Conservation (phyloP, 2,797 vertebrate species). For the Megalops cyprinoides region DNA sequence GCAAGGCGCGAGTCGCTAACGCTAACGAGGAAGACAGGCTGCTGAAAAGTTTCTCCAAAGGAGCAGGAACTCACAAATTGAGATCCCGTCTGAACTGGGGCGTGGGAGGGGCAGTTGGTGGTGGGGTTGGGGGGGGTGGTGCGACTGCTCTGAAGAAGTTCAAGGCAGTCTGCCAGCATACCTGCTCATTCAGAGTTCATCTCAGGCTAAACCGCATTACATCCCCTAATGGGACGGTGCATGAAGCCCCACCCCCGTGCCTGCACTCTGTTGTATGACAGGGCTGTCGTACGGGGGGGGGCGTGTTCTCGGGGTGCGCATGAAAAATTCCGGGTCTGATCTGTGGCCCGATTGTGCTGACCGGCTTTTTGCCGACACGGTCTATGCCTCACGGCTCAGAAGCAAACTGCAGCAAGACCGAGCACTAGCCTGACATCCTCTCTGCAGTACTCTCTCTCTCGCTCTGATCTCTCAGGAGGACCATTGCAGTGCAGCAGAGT, state of each 20-base stretch:
- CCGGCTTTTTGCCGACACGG: neutral
- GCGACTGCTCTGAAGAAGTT: neutral
- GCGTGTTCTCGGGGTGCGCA: neutral
- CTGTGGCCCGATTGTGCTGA: neutral
- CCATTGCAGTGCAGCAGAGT: constrained; percentile 54
- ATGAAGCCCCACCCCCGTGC: neutral
- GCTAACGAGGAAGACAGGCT: neutral
- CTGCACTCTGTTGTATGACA: neutral
- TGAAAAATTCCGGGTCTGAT: neutral
- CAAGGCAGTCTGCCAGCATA: neutral
- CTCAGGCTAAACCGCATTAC: neutral
- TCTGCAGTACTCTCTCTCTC: constrained; percentile 58
- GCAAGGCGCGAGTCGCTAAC: too few relatives aligned
- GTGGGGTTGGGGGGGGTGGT: too few relatives aligned
- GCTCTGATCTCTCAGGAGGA: constrained; percentile 3
- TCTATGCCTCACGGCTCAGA: constrained; percentile 67
- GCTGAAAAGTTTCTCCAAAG: neutral
- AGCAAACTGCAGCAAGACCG: constrained; percentile 71
- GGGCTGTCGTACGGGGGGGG: neutral
- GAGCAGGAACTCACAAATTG: neutral
- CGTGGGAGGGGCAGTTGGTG: too few relatives aligned
- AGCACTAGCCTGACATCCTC: constrained; percentile 79
- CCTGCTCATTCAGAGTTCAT: neutral
- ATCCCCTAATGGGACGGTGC: neutral
- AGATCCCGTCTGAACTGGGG: neutral